These are phyloP conservation scores for Drosophila lacicola DNA, from an alignment of 2,888 invertebrate genomes.

Conservation along the genomic window DNA sequence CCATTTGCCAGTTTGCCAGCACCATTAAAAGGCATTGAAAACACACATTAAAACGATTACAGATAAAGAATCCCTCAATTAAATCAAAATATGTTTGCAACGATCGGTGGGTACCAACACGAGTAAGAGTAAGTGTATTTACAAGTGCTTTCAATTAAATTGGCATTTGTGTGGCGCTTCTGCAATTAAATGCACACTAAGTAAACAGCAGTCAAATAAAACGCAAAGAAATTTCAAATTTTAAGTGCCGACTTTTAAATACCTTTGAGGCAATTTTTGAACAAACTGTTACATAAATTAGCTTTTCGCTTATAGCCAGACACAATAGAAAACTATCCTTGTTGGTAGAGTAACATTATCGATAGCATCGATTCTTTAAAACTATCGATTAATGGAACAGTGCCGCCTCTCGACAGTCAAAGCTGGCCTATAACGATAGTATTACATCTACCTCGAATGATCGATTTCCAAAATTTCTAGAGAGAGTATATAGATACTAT, in stretches of 20 bases:
- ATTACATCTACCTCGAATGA: too few relatives aligned
- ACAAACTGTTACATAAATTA: too few relatives aligned
- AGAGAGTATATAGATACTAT: too few relatives aligned
- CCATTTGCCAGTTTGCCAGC: constrained; percentile 60
- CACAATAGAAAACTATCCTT: too few relatives aligned
- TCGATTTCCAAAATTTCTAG: too few relatives aligned
- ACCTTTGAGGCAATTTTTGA: not conserved
- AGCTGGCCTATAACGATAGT: too few relatives aligned
- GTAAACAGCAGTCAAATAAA: constrained; percentile 14
- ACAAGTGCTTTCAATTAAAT: constrained; percentile 39
- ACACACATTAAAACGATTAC: constrained; percentile 67
- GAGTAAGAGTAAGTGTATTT: not conserved
- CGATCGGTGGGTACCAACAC: constrained; percentile 15
- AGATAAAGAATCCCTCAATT: constrained; percentile 45
- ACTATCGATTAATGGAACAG: too few relatives aligned
- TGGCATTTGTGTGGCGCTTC: constrained; percentile 26
- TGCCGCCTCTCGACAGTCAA: too few relatives aligned
- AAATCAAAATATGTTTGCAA: constrained; percentile 33
- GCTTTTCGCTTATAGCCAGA: too few relatives aligned
- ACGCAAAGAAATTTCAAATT: not conserved
- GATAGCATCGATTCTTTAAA: not conserved
- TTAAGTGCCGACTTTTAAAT: not conserved
- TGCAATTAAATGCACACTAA: constrained; percentile 42
- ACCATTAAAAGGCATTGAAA: constrained; percentile 72
- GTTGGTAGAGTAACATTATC: not conserved